Base-by-base conservation (phyloP, 2,888 invertebrate genomes). In the Caenorhabditis sp. region DNA sequence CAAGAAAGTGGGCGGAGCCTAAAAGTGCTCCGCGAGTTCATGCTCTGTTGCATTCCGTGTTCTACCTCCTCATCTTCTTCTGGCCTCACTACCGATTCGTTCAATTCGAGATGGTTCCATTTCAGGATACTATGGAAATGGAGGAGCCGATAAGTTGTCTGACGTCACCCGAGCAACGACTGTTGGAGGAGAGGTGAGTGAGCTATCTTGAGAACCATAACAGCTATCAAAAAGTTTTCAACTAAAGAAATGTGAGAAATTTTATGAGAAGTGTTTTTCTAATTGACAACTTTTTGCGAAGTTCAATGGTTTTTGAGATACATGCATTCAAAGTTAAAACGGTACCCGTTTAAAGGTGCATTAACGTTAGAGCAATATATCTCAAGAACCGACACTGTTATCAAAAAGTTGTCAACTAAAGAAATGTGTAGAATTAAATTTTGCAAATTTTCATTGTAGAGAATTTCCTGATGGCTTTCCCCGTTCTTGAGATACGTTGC, bases 91-190 rank as follows among this genome's bases (percentile, higher is more conserved):
- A n/a, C n/a, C n/a, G n/a, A n/a, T n/a, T n/a, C n/a, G n/a, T n/a
- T n/a, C n/a, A 49, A 4, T 38, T 5, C 10, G 6, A 38, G 26
- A 44, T 59, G 68, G 31, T 77, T 51, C 49, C 41, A 22, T 58
- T 69, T 68, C 69, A 68, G 69, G 26, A 59, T 28, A 64, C 28
- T 31, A 76, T 77, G 77, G 77, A 77, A 70, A 75, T 70, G 72
- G 70, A 82, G 49, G 81, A 82, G 38, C 66, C 81, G 24, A 72
- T 70, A 70, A 77, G 77, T 56, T 82, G 82, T 54, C 41, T 82
- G 10, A 63, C 82, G 35, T 68, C 82, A 22, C 82, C 82, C 8
- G 82, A 82, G 54, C 82, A 82, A n/a, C 68, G 82, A 19, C 44
- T 82, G 1, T 31, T 82, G 12, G 79, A 79, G 31, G 82, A 82